Evolutionary conservation across 2,888 invertebrate species (phyloP).

Genomic region (Nebria brevicollis): DNA sequence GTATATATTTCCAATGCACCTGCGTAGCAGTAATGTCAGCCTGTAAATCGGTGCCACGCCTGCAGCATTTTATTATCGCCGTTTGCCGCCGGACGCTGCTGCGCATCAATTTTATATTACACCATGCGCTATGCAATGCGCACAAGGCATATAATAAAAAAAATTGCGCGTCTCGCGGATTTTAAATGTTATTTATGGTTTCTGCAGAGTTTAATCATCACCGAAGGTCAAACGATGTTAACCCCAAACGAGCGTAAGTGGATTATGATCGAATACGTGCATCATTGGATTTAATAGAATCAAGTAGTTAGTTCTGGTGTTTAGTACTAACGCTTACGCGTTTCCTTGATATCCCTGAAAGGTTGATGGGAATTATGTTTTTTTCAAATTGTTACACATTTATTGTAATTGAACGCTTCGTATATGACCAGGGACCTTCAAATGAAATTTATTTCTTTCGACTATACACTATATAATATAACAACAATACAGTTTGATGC

Average conservation of each 20-base stretch:
- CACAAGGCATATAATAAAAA: slow-evolving; percentile 4
- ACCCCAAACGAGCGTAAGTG: slow-evolving; percentile 31
- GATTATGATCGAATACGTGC: slow-evolving; percentile 43
- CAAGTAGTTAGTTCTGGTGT: slow-evolving; percentile 26
- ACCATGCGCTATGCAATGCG: background rate
- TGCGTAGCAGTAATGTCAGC: slow-evolving; percentile 42
- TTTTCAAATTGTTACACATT: too few species aligned
- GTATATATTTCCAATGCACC: slow-evolving; percentile 21
- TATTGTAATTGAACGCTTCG: too few species aligned
- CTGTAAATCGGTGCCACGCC: slow-evolving; percentile 44
- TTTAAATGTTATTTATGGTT: slow-evolving; percentile 36
- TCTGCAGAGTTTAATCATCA: slow-evolving; percentile 38
- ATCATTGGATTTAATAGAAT: slow-evolving; percentile 35
- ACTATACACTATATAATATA: too few species aligned
- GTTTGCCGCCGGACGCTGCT: slow-evolving; percentile 36
- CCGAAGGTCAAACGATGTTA: slow-evolving; percentile 25
- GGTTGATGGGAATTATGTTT: background rate
- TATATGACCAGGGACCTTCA: too few species aligned
- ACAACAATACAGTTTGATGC: background rate
- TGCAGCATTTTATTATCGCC: slow-evolving; percentile 43
- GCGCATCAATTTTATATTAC: slow-evolving; percentile 29
- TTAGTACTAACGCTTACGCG: slow-evolving; percentile 11
- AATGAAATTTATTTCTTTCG: too few species aligned
- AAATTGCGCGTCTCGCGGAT: slow-evolving; percentile 14
- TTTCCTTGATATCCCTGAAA: background rate